Evolutionary conservation across 2,113 vertebrate species (phyloP), one percentile per base, ranked within the genome.

Genomic region (Zingel zingel): DNA sequence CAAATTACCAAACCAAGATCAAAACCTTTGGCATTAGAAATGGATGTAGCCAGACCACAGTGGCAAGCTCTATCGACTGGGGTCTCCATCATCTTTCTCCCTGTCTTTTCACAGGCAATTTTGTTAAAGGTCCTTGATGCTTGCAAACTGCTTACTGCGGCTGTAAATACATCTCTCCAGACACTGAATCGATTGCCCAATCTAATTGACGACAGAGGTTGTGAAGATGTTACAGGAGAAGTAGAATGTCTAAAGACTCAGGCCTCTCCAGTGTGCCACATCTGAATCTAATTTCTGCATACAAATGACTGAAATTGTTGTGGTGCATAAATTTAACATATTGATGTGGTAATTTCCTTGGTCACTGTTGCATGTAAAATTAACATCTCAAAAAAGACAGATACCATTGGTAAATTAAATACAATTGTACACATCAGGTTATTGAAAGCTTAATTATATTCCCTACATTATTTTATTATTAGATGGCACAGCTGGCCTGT

Each of bases 91-190:
- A 86, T 87, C 83, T 77, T 76, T 79, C 77, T 79, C 67, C 43
- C 83, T 5, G 80, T 85, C 83, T 91, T 79, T 89, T 93, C 82
- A 56, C 73, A 81, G 85, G 92, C 91, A 92, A 94, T 94, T 94
- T 85, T 86, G 92, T 92, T 92, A 95, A 95, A 94, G 92, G 91
- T 88, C 87, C 76, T 80, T 67, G 75, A 88, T 90, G 84, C 79
- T 82, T 84, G 82, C 91, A 80, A 92, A 91, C 89, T 90, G 91
- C 91, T 90, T 90, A 90, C 86, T 84, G 83, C 19, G 84, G 86
- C 88, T 90, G 87, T 92, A 93, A 93, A 94, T 90, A 92, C 85
- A 85, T 91, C 89, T 91, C 86, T 87, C 74, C 50, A 66, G 90
- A 91, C 90, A 87, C 82, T 48, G 68, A 83, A 93, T 93, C 91